Evolutionary conservation across 2,888 invertebrate species (phyloP).

Genomic region (Luperina testacea): DNA sequence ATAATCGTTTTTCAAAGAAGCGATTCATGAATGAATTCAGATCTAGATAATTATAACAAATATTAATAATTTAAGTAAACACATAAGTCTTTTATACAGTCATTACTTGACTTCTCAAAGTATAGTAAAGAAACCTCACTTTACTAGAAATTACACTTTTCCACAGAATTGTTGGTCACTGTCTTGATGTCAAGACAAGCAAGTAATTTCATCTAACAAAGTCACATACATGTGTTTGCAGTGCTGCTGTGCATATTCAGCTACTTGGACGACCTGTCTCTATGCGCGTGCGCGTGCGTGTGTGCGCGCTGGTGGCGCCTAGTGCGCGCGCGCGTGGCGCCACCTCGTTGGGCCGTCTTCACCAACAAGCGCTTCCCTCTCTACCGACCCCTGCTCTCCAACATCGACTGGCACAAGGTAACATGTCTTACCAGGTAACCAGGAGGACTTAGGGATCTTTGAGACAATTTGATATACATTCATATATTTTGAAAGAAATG

Average conservation of each 20-base stretch:
- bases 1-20: neutral
- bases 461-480: neutral
- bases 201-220: neutral
- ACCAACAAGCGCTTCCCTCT: conserved; percentile 96
- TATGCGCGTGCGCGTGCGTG: conserved; percentile 96
- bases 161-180: neutral
- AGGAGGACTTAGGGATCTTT: neutral
- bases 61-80: neutral
- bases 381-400: conserved; percentile 93
- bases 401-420: conserved; percentile 95
- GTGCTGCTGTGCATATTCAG: conserved; percentile 96
- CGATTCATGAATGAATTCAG: neutral
- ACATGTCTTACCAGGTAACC: conserved; percentile 1
- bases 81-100: neutral
- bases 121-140: neutral
- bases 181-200: neutral
- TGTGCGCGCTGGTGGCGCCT: conserved; percentile 96
- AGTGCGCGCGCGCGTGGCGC: conserved; percentile 93
- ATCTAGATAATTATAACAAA: neutral
- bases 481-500: neutral
- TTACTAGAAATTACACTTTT: neutral
- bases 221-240: conserved; percentile 69
- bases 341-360: conserved; percentile 95
- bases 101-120: neutral
- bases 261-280: conserved; percentile 97